Evolutionary conservation across 2,888 invertebrate species (phyloP).

Genomic region (Chaitophorus viminalis): DNA sequence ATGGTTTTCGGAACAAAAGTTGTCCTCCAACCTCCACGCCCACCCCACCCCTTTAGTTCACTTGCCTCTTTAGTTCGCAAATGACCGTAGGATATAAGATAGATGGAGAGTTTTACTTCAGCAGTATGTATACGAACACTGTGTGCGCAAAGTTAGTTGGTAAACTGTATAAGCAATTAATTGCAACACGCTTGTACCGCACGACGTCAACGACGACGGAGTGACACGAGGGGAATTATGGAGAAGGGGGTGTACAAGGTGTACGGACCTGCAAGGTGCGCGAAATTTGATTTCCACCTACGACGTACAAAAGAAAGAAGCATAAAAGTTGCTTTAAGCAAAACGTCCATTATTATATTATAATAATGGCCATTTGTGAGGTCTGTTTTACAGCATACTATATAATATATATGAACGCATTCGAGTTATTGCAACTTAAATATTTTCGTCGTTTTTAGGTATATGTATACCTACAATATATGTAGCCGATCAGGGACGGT

Average conservation of each 20-base stretch:
- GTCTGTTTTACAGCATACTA: neutral
- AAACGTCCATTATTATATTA: neutral
- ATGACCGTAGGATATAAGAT: conserved; percentile 46
- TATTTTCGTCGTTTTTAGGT: neutral
- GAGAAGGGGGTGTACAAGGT: no score
- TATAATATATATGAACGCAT: neutral
- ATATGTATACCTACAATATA: no score
- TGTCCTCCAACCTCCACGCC: neutral
- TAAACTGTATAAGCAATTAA: conserved; percentile 56
- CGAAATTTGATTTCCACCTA: conserved; percentile 47
- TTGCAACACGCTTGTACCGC: conserved; percentile 10
- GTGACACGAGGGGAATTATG: no score
- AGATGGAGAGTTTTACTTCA: conserved; percentile 29
- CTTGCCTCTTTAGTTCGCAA: conserved; percentile 24
- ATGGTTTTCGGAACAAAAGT: conserved; percentile 60
- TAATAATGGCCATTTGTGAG: neutral
- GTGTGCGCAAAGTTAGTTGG: conserved; percentile 44
- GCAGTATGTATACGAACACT: no score
- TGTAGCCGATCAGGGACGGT: no score
- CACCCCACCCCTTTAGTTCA: no score
- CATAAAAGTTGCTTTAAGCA: conserved; percentile 20
- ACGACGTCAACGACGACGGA: no score
- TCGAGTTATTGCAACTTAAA: neutral
- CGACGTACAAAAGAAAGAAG: conserved; percentile 2
- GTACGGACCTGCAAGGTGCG: neutral